Evolutionary conservation across 2,797 vertebrate genomes (phyloP).

Genomic region (Diplodus puntazzo): DNA sequence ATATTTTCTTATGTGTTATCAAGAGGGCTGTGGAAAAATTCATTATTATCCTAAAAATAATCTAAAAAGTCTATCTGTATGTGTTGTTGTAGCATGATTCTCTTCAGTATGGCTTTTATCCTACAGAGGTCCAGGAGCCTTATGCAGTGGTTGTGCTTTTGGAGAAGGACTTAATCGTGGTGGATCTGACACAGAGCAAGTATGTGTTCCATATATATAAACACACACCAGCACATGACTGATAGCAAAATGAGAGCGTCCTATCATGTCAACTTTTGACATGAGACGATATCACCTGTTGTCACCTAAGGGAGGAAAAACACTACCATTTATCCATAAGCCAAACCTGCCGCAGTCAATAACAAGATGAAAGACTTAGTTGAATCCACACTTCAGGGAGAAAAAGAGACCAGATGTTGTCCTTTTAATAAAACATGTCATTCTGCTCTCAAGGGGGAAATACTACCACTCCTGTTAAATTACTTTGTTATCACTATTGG

Average conservation of each 20-base stretch:
- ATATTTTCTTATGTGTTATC: not conserved
- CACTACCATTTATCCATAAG: slow-evolving; percentile 3
- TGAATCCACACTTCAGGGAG: not conserved
- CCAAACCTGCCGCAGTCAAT: not conserved
- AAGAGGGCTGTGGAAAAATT: not conserved
- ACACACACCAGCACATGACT: not conserved
- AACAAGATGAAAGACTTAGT: not conserved
- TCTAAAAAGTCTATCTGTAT: not conserved
- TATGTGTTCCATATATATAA: slow-evolving; percentile 79
- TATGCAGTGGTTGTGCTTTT: slow-evolving; percentile 96
- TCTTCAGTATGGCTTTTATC: slow-evolving; percentile 39
- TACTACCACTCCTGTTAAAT: slow-evolving; percentile 10
- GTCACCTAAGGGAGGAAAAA: not conserved
- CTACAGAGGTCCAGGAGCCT: slow-evolving; percentile 96
- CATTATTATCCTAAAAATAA: not conserved
- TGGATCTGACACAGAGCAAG: slow-evolving; percentile 97
- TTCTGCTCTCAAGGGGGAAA: slow-evolving; percentile 8
- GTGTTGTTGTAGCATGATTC: not conserved
- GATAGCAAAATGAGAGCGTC: not conserved
- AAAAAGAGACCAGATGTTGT: slow-evolving; percentile 1
- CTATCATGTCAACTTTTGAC: slow-evolving; percentile 2
- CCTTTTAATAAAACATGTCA: slow-evolving; percentile 13
- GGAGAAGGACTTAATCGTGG: slow-evolving; percentile 97
- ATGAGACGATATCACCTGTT: not conserved
- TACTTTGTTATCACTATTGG: slow-evolving; percentile 14